phyloP scores from a whole-genome alignment of 2,797 vertebrate species.

The Pristis pectinata region DNA sequence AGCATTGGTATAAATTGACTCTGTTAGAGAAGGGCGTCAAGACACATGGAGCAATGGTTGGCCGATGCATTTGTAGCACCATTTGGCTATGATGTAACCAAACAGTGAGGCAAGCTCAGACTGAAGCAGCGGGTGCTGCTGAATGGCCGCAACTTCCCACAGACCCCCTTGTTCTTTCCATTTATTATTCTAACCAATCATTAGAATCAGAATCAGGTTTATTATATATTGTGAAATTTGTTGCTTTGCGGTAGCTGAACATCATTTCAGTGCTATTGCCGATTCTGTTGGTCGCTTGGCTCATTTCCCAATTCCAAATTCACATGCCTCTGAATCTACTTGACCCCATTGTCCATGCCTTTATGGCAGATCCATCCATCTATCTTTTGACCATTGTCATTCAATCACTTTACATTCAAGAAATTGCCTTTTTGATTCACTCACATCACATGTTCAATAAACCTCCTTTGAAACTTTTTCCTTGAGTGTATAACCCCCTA shows the following conservation, averaged over 20 bases:
- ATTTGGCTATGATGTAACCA: neutral
- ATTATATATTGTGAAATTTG: no score
- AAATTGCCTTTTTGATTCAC: neutral
- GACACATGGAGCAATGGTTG: neutral
- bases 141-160: neutral
- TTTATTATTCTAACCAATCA: neutral
- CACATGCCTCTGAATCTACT: neutral
- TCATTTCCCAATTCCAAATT: neutral
- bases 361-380: neutral
- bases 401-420: neutral
- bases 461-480: neutral
- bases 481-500: neutral
- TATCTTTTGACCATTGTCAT: neutral
- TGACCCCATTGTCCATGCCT: neutral
- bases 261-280: no score
- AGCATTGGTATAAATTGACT: neutral
- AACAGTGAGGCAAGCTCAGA: neutral
- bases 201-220: no score
- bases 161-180: neutral
- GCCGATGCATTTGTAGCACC: neutral
- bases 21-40: neutral
- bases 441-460: neutral
- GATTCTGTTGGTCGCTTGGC: neutral
- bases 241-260: no score
- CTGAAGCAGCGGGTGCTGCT: neutral